Evolutionary conservation across 2,113 vertebrate genomes (phyloP).

Genomic region (Raja brachyura): DNA sequence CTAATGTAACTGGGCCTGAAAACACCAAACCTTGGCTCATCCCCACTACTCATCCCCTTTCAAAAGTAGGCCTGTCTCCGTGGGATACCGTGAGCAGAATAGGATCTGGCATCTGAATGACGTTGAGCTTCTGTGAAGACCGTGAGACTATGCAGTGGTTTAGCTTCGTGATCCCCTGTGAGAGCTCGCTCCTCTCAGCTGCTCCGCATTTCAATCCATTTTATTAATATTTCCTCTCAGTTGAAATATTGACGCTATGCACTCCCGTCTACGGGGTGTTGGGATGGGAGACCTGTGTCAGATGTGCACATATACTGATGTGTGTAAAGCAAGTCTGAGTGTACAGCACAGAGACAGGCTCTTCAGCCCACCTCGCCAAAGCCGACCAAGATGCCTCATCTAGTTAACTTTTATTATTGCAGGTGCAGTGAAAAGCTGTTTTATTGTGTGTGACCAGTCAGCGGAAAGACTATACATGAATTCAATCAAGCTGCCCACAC

Average conservation of each 20-base stretch:
- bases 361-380: no score
- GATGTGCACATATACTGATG: background rate
- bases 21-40: background rate
- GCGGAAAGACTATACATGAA: no score
- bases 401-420: no score
- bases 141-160: background rate
- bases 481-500: no score
- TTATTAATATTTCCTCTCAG: background rate
- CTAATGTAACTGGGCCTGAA: background rate
- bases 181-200: background rate
- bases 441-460: no score
- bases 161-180: background rate
- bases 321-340: no score
- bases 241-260: background rate
- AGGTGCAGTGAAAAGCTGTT: no score
- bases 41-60: background rate
- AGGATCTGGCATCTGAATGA: background rate
- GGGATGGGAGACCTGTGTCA: no score
- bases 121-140: background rate
- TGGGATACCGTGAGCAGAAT: background rate
- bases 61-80: background rate
- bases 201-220: background rate
- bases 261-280: no score
- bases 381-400: no score
- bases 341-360: no score